Conservation (phyloP, 2,113 vertebrate genomes). For the Lichenostomus cassidix region DNA sequence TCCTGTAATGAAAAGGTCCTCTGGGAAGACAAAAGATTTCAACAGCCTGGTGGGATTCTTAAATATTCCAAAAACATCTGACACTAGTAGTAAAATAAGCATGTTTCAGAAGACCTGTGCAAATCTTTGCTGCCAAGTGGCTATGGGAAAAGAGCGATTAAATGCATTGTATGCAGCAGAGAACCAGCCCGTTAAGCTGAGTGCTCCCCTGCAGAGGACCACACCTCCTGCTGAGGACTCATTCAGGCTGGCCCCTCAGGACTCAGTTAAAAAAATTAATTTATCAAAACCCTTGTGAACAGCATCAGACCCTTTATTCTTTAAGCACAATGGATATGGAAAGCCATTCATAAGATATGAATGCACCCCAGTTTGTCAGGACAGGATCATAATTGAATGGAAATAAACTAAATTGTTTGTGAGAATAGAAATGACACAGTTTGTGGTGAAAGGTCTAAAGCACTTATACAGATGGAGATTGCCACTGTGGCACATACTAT, state of each 20-base stretch:
- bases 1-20: slow-evolving; percentile 1
- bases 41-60: background rate
- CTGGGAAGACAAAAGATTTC: background rate
- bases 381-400: slow-evolving; percentile 7
- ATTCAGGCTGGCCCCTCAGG: background rate
- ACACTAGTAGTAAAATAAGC: background rate
- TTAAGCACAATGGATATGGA: background rate
- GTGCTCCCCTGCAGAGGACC: background rate
- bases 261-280: background rate
- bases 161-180: background rate
- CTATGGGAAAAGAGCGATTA: background rate
- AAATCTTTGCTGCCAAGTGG: background rate
- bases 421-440: background rate
- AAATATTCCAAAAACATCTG: background rate
- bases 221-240: background rate
- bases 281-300: slow-evolving; percentile 20
- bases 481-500: background rate
- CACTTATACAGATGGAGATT: background rate
- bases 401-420: slow-evolving; percentile 17
- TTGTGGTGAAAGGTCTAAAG: background rate
- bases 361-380: background rate
- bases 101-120: background rate
- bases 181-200: background rate
- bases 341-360: slow-evolving; percentile 2
- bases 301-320: background rate